Percentiles rank a stretch among this genome's conserved stretches.
Conservation (phyloP, 2,113 vertebrate species). For the Macheiramphus alcinus region DNA sequence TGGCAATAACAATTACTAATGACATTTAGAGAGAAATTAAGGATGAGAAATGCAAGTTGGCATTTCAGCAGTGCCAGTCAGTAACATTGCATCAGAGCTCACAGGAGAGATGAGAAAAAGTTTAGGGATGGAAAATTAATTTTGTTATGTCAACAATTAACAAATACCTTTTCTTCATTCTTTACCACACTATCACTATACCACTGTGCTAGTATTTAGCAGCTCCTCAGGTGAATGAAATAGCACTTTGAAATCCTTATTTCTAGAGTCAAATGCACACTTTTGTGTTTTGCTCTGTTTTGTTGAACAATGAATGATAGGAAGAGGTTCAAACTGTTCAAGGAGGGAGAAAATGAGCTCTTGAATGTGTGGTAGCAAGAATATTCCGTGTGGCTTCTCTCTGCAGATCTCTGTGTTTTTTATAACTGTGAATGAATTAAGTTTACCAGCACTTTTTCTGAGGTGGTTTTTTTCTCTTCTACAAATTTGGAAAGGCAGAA, state of each 20-base stretch:
- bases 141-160: slow-evolving; percentile 72
- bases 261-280: not conserved
- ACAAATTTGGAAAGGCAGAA: not conserved
- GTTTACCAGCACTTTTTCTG: not conserved
- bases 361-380: not conserved
- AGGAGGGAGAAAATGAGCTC: not conserved
- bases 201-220: slow-evolving; percentile 4
- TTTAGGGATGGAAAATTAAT: slow-evolving; percentile 69
- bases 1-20: slow-evolving; percentile 79
- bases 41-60: slow-evolving; percentile 79
- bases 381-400: not conserved
- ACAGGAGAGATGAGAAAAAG: slow-evolving; percentile 46
- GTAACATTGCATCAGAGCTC: slow-evolving; percentile 59
- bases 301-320: not conserved
- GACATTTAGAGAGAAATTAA: slow-evolving; percentile 81
- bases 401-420: not conserved
- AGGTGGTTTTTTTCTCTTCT: not conserved
- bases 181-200: slow-evolving; percentile 3
- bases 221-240: not conserved
- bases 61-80: slow-evolving; percentile 73
- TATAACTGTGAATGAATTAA: not conserved
- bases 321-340: not conserved
- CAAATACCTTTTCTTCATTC: slow-evolving; percentile 22
- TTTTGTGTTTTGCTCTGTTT: not conserved
- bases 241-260: not conserved